phyloP scores from a whole-genome alignment of 92 coral and sea anemone genomes.

The Epizoanthus ramosus region DNA sequence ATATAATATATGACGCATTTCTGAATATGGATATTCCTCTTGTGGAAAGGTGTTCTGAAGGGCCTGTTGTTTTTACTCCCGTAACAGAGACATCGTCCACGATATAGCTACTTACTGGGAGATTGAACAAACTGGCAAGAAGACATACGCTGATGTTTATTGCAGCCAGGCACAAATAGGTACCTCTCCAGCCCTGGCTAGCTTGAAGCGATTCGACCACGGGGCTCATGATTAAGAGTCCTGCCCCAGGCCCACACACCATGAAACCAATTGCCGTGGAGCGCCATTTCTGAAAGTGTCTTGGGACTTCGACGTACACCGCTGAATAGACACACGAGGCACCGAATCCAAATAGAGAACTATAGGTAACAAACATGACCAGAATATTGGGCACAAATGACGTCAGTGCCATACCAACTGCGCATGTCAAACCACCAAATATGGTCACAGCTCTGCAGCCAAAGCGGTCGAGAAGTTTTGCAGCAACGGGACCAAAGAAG shows the following conservation, averaged over 20 bases:
- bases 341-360: constrained; percentile 5
- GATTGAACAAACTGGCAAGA: neutral
- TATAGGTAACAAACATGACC: constrained; percentile 2
- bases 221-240: neutral
- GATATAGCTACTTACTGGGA: neutral
- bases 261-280: constrained; percentile 12
- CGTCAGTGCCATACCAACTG: neutral
- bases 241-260: constrained; percentile 11
- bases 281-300: constrained; percentile 5
- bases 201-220: constrained; percentile 7
- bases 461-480: neutral
- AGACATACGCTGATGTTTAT: neutral
- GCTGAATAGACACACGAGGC: constrained; percentile 18
- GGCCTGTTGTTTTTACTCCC: too few species aligned
- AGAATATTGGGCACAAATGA: neutral
- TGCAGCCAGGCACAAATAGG: constrained; percentile 1
- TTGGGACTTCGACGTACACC: neutral
- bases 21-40: neutral
- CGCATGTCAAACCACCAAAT: constrained; percentile 22
- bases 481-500: constrained; percentile 2
- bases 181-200: neutral
- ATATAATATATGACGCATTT: neutral
- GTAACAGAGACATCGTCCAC: neutral
- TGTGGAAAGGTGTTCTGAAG: neutral
- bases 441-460: neutral